Evolutionary conservation across 1,140 invertebrate genomes (phyloP).

Genomic region (Drosophila persimilis): DNA sequence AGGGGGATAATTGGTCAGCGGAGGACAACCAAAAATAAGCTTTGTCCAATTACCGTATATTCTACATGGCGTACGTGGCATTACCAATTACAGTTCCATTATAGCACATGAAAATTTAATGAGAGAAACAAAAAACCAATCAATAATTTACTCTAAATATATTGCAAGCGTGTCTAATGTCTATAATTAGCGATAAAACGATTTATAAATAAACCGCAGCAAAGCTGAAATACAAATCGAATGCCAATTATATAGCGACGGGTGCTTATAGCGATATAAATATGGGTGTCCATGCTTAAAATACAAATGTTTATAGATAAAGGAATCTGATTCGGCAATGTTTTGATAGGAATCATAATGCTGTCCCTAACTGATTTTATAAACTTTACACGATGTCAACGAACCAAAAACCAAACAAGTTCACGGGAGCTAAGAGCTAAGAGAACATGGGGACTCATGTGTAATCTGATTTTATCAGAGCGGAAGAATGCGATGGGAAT

Average conservation of each 20-base stretch:
- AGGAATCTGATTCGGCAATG: background rate
- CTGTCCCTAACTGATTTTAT: background rate
- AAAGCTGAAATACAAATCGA: constrained; percentile 6
- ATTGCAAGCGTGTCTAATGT: constrained; percentile 7
- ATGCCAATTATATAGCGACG: constrained; percentile 17
- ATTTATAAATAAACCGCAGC: background rate
- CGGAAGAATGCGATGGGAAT: constrained; percentile 33
- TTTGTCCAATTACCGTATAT: constrained; percentile 85
- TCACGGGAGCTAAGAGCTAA: background rate
- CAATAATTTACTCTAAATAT: constrained; percentile 33
- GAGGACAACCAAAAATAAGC: constrained; percentile 20
- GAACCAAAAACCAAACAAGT: constrained; percentile 26
- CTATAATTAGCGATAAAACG: background rate
- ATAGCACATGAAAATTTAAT: constrained; percentile 50
- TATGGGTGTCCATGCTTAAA: too few relatives aligned
- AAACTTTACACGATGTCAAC: constrained; percentile 20
- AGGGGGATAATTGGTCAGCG: constrained; percentile 44
- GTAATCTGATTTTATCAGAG: constrained; percentile 38
- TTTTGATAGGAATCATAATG: background rate
- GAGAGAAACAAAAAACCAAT: constrained; percentile 20
- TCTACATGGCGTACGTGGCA: constrained; percentile 77
- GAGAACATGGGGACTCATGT: constrained; percentile 23
- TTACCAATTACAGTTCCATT: constrained; percentile 24
- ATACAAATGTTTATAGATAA: too few relatives aligned
- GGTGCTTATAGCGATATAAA: background rate